Evolutionary conservation across 2,888 invertebrate species (phyloP).

Genomic region (Ophion obscuratus): DNA sequence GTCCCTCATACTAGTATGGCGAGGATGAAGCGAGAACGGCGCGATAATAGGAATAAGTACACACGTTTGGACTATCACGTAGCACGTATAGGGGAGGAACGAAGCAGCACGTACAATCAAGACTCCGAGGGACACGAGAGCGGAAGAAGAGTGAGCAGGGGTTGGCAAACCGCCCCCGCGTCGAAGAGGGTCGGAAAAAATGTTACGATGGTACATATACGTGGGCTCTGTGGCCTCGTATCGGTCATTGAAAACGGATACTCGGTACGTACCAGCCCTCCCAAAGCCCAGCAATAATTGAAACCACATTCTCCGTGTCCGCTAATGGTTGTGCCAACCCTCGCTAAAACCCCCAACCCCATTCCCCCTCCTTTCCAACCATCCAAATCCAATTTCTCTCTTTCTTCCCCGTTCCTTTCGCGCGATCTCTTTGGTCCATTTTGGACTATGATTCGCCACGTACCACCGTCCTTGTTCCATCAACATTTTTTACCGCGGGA

Average conservation of each 20-base stretch:
- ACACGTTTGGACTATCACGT: constrained; percentile 43
- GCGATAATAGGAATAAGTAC: constrained; percentile 52
- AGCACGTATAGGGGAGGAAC: constrained; percentile 13
- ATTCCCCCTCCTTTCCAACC: constrained; percentile 24
- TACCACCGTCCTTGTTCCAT: not conserved
- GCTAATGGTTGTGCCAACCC: constrained; percentile 72
- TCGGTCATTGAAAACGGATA: constrained; percentile 77
- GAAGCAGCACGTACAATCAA: constrained; percentile 45
- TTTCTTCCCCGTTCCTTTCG: constrained; percentile 5
- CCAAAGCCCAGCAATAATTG: constrained; percentile 76
- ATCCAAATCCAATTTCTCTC: constrained; percentile 41
- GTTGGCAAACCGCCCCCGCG: not conserved
- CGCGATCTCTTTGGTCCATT: constrained; percentile 40
- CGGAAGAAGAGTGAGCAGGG: not conserved
- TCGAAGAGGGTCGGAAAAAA: constrained; percentile 37
- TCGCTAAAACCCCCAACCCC: constrained; percentile 43
- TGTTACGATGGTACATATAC: constrained; percentile 46
- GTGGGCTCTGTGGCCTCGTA: constrained; percentile 68
- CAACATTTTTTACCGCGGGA: not conserved
- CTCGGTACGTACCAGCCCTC: constrained; percentile 55
- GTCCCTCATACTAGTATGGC: not conserved
- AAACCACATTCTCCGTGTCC: constrained; percentile 78
- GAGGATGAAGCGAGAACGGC: constrained; percentile 22
- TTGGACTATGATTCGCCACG: not conserved
- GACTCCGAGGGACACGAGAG: constrained; percentile 44